These are phyloP conservation scores for Dendrocopos noguchii DNA, from an alignment of 2,113 vertebrate species.

Conservation along the genomic window DNA sequence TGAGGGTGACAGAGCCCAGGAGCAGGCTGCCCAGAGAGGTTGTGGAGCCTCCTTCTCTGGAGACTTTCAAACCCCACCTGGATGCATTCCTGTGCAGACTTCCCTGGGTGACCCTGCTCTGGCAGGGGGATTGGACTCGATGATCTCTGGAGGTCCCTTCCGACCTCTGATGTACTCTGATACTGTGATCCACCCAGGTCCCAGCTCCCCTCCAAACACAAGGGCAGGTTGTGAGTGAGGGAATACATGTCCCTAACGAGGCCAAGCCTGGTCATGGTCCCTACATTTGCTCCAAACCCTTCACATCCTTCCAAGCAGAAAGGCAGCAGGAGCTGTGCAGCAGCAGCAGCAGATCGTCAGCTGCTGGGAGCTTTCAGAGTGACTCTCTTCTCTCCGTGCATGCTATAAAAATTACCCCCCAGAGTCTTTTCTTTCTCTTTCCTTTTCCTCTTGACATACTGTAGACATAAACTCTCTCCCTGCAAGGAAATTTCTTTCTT, in stretches of 20 bases:
- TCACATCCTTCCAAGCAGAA: neutral
- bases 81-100: too few species aligned
- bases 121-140: too few species aligned
- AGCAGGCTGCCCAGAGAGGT: too few species aligned
- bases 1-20: too few species aligned
- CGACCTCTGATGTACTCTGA: too few species aligned
- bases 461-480: constrained; percentile 30
- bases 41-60: too few species aligned
- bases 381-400: constrained; percentile 7
- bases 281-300: neutral
- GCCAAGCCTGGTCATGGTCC: neutral
- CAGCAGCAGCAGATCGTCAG: neutral
- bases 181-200: neutral
- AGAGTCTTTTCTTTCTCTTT: constrained; percentile 16
- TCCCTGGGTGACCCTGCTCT: too few species aligned
- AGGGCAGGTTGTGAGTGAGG: neutral
- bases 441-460: constrained; percentile 56
- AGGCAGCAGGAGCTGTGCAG: neutral
- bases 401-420: constrained; percentile 17
- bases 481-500: constrained; percentile 11
- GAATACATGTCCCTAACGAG: neutral
- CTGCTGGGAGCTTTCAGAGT: constrained; percentile 22
- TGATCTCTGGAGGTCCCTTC: too few species aligned
- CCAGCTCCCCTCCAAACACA: neutral
- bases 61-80: too few species aligned